Evolutionary conservation across 1,140 invertebrate species (phyloP).

Genomic region (Diprion similis): DNA sequence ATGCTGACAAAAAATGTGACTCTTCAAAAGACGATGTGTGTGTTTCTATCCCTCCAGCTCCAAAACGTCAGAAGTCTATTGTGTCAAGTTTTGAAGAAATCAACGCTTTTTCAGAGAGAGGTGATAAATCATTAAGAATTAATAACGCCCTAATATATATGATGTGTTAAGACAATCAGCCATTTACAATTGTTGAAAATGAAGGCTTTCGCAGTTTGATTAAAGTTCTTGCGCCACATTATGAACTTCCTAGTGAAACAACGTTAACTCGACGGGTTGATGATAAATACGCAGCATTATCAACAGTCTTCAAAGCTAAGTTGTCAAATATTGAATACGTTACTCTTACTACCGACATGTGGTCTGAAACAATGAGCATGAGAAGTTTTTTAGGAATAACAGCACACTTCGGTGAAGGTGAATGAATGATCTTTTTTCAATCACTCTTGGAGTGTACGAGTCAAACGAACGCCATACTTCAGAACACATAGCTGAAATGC

Average conservation of each 20-base stretch:
- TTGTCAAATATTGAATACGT: constrained; percentile 20
- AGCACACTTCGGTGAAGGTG: constrained; percentile 23
- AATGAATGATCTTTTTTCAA: not conserved
- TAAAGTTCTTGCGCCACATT: constrained; percentile 45
- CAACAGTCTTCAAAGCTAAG: constrained; percentile 32
- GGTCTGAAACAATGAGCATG: constrained; percentile 34
- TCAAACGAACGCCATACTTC: constrained; percentile 45
- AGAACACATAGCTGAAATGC: constrained; percentile 42
- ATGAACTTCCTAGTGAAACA: constrained; percentile 45
- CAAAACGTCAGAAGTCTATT: too few species aligned
- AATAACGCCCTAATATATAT: constrained; percentile 34
- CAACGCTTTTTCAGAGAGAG: too few species aligned
- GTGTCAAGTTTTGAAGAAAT: too few species aligned
- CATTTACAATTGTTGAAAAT: constrained; percentile 50
- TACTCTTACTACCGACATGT: constrained; percentile 41
- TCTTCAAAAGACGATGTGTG: too few species aligned
- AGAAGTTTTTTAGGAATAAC: constrained; percentile 37
- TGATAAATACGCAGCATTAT: constrained; percentile 44
- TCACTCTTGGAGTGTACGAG: constrained; percentile 42
- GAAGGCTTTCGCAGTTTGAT: constrained; percentile 48
- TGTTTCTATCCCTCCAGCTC: too few species aligned
- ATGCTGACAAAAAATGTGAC: too few species aligned
- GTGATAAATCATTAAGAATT: too few species aligned
- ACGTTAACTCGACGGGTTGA: constrained; percentile 36
- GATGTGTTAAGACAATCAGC: constrained; percentile 46